Evolutionary conservation across 2,888 invertebrate species (phyloP).

Genomic region (Hyppa rectilinea): DNA sequence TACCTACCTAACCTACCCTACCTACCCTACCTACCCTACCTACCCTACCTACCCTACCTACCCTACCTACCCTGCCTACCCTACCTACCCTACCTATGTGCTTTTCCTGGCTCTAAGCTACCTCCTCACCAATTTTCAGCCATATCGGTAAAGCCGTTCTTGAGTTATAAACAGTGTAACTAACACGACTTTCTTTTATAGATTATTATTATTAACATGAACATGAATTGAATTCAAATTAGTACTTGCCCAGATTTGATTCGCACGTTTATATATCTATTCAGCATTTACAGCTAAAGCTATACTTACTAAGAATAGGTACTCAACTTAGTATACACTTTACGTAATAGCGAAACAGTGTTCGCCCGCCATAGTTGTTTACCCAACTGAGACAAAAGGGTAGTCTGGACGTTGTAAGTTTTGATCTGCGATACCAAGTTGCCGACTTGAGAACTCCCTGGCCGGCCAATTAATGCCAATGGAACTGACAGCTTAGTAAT

Average conservation of each 20-base stretch:
- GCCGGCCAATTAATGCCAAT: conserved; percentile 54
- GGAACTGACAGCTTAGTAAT: conserved; percentile 59
- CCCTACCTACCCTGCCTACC: no score
- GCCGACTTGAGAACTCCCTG: conserved; percentile 27
- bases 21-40: no score
- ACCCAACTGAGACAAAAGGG: conserved; percentile 56
- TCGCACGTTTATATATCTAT: background rate
- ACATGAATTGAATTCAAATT: background rate
- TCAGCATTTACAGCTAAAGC: background rate
- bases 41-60: no score
- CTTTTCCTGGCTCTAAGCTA: no score
- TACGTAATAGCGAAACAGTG: conserved; percentile 8
- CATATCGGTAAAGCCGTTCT: no score
- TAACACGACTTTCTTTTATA: no score
- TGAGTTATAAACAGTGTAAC: no score
- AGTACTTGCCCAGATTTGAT: background rate
- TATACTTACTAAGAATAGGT: background rate
- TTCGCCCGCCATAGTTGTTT: conserved; percentile 40
- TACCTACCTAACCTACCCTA: no score
- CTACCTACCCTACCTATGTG: no score
- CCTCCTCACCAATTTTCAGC: no score
- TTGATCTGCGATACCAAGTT: conserved; percentile 57
- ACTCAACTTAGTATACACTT: conserved; percentile 1
- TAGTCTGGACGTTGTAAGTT: conserved; percentile 59
- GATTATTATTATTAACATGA: no score